A percentile compares a stretch with the other conserved stretches of the same genome.
Evolutionary conservation across 2,113 vertebrate species (phyloP).

Genomic region (Nycticorax nycticorax): DNA sequence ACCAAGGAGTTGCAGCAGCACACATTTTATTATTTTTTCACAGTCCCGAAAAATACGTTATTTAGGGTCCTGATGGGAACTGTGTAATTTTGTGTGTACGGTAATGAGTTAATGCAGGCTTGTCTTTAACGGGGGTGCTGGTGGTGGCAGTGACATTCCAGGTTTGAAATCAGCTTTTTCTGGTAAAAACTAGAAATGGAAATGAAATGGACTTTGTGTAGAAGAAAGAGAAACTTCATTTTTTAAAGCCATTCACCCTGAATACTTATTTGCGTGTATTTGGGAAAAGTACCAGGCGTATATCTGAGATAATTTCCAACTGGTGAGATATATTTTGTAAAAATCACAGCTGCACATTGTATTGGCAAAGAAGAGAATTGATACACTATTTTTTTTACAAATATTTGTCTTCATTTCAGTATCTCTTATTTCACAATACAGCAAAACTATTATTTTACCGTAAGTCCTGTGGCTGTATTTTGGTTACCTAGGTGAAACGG

Average conservation of each 20-base stretch:
- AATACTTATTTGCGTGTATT: neutral
- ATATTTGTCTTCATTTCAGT: neutral
- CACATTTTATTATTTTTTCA: neutral
- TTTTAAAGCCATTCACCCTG: neutral
- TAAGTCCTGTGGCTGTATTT: neutral
- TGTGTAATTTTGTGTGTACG: neutral
- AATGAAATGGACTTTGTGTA: neutral
- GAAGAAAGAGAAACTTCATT: neutral
- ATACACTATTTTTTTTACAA: neutral
- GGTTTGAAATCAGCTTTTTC: neutral
- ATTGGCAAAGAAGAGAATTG: neutral
- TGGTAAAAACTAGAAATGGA: neutral
- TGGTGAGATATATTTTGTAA: neutral
- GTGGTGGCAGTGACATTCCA: neutral
- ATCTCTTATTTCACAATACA: neutral
- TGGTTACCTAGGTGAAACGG: neutral
- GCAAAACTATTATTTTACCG: neutral
- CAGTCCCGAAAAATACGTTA: fast-evolving
- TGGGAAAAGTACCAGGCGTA: neutral
- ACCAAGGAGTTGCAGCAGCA: neutral
- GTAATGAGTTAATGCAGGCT: neutral
- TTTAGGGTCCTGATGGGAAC: neutral
- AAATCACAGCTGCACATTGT: neutral
- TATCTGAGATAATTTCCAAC: neutral
- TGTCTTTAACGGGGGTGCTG: neutral